phyloP scores from a whole-genome alignment of 2,888 invertebrate genomes.

The Ochlodes sylvanus region DNA sequence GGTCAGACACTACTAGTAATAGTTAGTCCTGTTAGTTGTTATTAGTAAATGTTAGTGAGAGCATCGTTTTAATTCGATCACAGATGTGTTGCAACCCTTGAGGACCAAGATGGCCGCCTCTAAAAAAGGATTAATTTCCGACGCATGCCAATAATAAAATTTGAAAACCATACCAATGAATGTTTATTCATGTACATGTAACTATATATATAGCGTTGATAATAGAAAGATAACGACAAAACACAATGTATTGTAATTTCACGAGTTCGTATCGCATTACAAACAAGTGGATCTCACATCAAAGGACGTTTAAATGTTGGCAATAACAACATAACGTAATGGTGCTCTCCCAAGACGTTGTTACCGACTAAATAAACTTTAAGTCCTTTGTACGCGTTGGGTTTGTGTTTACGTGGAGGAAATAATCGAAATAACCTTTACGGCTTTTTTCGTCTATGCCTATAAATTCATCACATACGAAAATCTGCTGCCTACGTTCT shows the following conservation, averaged over 20 bases:
- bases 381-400: conserved; percentile 39
- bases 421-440: conserved; percentile 15
- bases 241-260: conserved; percentile 29
- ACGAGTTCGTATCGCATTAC: conserved; percentile 45
- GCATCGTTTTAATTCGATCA: too few relatives aligned
- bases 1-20: too few relatives aligned
- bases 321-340: conserved; percentile 63
- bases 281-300: conserved; percentile 58
- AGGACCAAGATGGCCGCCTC: too few relatives aligned
- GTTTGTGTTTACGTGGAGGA: conserved; percentile 20
- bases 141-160: too few relatives aligned
- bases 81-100: too few relatives aligned
- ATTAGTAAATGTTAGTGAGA: too few relatives aligned
- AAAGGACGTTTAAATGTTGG: conserved; percentile 71
- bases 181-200: conserved; percentile 27
- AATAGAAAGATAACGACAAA: conserved; percentile 25
- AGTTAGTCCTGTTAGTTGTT: too few relatives aligned
- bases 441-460: conserved; percentile 10
- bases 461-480: conserved; percentile 23
- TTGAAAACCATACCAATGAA: too few relatives aligned
- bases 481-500: conserved; percentile 7
- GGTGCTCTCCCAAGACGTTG: conserved; percentile 52
- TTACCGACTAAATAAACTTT: conserved; percentile 57
- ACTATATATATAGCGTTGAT: conserved; percentile 25
- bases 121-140: too few relatives aligned